Conservation (phyloP, 2,113 vertebrate species). For the Todiramphus saurophagus region DNA sequence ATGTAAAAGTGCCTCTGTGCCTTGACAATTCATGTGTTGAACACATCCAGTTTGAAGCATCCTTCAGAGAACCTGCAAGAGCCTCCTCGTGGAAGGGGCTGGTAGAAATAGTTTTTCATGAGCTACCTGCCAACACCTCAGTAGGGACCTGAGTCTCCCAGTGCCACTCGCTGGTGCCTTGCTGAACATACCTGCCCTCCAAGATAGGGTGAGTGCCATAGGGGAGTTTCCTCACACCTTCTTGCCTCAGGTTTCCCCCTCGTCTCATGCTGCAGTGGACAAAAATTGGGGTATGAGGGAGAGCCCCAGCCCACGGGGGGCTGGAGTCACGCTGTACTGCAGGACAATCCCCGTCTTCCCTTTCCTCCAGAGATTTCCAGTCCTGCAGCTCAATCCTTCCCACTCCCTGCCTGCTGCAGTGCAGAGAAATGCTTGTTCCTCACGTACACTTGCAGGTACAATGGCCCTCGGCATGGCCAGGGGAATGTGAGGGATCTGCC, state of each 20-base stretch:
- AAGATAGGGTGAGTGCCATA: accelerated
- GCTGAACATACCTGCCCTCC: background rate
- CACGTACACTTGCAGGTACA: background rate
- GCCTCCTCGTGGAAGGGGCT: background rate
- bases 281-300: background rate
- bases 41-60: background rate
- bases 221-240: background rate
- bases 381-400: background rate
- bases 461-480: background rate
- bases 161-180: background rate
- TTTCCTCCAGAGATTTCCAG: accelerated
- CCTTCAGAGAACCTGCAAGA: background rate
- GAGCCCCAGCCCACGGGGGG: accelerated
- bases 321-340: background rate
- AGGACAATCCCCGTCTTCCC: background rate
- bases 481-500: accelerated
- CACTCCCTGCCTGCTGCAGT: background rate
- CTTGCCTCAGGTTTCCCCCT: background rate
- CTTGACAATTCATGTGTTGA: accelerated
- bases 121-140: background rate
- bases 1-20: background rate
- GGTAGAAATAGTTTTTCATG: background rate
- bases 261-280: background rate
- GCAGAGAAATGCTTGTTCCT: background rate
- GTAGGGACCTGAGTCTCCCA: background rate